Evolutionary conservation across 2,888 invertebrate genomes (phyloP).

Genomic region (Flabesymbios commensalis): DNA sequence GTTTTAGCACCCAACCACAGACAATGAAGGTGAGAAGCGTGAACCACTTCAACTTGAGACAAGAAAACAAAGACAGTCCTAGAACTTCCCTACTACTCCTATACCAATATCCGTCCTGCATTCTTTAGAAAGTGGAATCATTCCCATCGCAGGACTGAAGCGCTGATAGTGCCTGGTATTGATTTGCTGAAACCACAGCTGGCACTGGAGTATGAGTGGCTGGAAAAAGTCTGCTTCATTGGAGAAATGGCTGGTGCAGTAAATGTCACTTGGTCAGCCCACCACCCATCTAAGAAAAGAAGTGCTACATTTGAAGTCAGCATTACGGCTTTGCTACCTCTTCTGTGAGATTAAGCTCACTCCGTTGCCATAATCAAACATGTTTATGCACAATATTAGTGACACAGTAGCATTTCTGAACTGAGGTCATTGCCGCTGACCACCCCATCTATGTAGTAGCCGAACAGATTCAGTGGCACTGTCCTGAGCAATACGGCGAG

Average conservation of each 20-base stretch:
- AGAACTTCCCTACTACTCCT: slow-evolving; percentile 28
- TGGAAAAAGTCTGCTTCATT: slow-evolving; percentile 9
- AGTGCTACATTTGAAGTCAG: slow-evolving; percentile 1
- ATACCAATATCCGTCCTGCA: slow-evolving; percentile 23
- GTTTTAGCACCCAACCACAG: slow-evolving; percentile 29
- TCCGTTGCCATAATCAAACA: slow-evolving; percentile 25
- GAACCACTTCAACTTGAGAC: slow-evolving; percentile 1
- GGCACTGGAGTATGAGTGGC: slow-evolving; percentile 19
- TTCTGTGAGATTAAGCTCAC: slow-evolving; percentile 12
- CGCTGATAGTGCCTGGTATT: background rate
- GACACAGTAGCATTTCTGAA: slow-evolving; percentile 32
- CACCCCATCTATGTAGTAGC: slow-evolving; percentile 43
- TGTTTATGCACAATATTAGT: slow-evolving; percentile 17
- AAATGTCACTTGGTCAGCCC: slow-evolving; percentile 17
- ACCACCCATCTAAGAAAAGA: slow-evolving; percentile 16
- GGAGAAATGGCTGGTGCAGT: slow-evolving; percentile 1
- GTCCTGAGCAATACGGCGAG: slow-evolving; percentile 42
- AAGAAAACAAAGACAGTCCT: slow-evolving; percentile 17
- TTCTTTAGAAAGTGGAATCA: slow-evolving; percentile 18
- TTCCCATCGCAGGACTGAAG: background rate
- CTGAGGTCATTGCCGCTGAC: slow-evolving; percentile 40
- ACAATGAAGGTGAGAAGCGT: slow-evolving; percentile 15
- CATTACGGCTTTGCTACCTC: slow-evolving; percentile 17
- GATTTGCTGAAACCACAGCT: background rate
- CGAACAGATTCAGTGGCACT: slow-evolving; percentile 46